Evolutionary conservation across 1,140 invertebrate species (phyloP).

Genomic region (Plectrocnemia conspersa): DNA sequence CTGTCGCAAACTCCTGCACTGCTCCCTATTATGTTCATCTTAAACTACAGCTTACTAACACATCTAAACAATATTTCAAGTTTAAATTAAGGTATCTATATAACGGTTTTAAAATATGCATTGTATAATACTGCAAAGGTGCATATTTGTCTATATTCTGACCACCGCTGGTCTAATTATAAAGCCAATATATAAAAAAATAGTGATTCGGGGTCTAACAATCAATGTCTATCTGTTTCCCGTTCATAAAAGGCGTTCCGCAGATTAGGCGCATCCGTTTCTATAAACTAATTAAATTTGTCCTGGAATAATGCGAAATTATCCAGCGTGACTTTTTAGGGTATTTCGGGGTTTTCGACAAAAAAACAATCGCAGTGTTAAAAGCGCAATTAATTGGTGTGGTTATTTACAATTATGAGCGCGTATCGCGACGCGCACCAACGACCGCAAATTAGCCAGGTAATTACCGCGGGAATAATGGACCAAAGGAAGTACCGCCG

Average conservation of each 20-base stretch:
- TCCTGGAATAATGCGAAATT: constrained; percentile 9
- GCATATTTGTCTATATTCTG: not conserved
- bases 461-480: constrained; percentile 26
- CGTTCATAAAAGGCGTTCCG: constrained; percentile 15
- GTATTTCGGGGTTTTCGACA: not conserved
- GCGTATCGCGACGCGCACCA: constrained; percentile 26
- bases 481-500: constrained; percentile 23
- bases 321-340: constrained; percentile 16
- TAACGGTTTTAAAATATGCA: not conserved
- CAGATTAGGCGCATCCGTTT: constrained; percentile 5
- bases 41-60: not conserved
- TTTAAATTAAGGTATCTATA: not conserved
- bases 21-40: not conserved
- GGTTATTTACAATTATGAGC: constrained; percentile 33
- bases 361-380: constrained; percentile 20
- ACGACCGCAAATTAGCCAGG: constrained; percentile 28
- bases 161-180: not conserved
- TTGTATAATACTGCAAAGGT: not conserved
- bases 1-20: not conserved
- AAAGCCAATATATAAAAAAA: not conserved
- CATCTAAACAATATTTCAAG: not conserved
- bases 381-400: constrained; percentile 34
- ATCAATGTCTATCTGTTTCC: constrained; percentile 2
- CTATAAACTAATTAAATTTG: constrained; percentile 11
- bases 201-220: too few species aligned